Evolutionary conservation across 2,113 vertebrate species (phyloP), one percentile per base, ranked within the genome.

Genomic region (Cebus imitator): DNA sequence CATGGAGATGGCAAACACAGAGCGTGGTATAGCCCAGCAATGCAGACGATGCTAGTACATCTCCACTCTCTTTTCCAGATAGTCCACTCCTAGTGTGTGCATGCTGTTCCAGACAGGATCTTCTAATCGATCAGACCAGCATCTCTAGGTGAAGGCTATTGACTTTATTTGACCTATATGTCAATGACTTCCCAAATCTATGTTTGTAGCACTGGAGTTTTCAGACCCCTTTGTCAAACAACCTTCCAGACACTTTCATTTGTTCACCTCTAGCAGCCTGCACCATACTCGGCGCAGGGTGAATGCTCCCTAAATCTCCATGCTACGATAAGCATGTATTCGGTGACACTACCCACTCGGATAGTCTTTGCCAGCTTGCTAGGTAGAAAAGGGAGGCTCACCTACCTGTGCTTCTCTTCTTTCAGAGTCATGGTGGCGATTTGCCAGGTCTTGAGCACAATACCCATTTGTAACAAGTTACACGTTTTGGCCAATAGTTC

Each of bases 371-470:
- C 87, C 50, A 40, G 93, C 92, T 89, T 86, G 95, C 87, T 95
- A 95, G 95, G 87, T 95, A 91, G 45, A 84, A 93, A 96, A 90
- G 87, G 25, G 37, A 97, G 87, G 40, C 90, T 95, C 90, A 83
- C 61, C 93, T 97, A 32, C 79, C 93, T 94, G 96, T 20, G 17
- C 81, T 79, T 95, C 96, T 96, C 83, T 45, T 48, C 96, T 98
- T 97, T 96, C 96, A 92, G 83, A 30, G 70, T 40, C 25, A 30
- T 13, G 1, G 84, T 91, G 97, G 97, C 97, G 43, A 52, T 6
- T 10, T 30, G 96, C 98, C 97, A 98, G 87, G 79, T 66, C 48
- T 50, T 6, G 72, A 96, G 96, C 94, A 98, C 96, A 98, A 96
- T 86, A 96, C 93, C 66, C 73, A 61, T 94, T 96, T 98, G 97